Percentiles rank a stretch among this genome's conserved stretches.
Conservation (phyloP, 2,113 vertebrate species). For the Geococcyx californianus region DNA sequence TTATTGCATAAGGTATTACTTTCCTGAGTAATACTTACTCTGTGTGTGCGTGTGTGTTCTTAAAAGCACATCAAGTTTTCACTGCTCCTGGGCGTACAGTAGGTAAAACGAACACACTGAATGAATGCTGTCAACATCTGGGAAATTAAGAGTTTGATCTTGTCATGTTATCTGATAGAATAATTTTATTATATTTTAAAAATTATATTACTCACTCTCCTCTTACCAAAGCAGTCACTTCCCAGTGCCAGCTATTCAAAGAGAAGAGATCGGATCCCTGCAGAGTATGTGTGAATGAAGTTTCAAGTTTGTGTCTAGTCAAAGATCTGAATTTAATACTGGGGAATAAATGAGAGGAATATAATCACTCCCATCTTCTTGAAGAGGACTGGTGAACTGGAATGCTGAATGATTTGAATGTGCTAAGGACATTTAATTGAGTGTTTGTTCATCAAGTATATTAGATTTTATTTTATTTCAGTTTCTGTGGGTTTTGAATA, state of each 20-base stretch:
- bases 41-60: not conserved
- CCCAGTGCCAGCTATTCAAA: constrained; percentile 13
- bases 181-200: not conserved
- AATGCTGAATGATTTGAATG: not conserved
- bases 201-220: not conserved
- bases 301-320: constrained; percentile 55
- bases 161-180: not conserved
- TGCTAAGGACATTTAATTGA: not conserved
- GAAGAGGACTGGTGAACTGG: not conserved
- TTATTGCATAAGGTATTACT: not conserved
- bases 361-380: constrained; percentile 6
- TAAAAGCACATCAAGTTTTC: not conserved
- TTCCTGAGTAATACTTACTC: not conserved
- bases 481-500: constrained; percentile 99
- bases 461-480: constrained; percentile 56
- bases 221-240: constrained; percentile 23
- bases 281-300: constrained; percentile 43
- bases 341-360: constrained; percentile 15
- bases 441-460: not conserved
- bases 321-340: constrained; percentile 53
- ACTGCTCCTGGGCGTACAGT: not conserved
- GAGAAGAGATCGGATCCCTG: constrained; percentile 34
- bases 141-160: constrained; percentile 1
- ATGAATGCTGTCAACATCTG: not conserved
- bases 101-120: not conserved